Base-by-base conservation (phyloP, 2,888 invertebrate species). In the Clanis bilineata region DNA sequence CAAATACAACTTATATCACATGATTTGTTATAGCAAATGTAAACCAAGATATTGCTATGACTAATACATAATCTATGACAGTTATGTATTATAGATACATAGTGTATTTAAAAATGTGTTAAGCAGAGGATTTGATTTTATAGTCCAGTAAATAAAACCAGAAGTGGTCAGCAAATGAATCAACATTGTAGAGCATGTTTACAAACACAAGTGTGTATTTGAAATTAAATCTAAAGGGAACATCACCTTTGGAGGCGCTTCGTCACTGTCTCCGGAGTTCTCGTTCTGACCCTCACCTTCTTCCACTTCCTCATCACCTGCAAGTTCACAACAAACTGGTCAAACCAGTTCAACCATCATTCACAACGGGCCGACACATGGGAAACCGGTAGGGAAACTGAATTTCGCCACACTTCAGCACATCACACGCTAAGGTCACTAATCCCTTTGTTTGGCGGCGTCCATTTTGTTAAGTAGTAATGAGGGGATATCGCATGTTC, bases 381-480 rank as follows among this genome's bases (percentile, higher is more conserved):
- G 73, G 74, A 78, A 80, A 77, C 70, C 70, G 64, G 73, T 71
- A 69, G 72, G 72, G 74, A 78, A 69, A 71, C 68, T 70, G 66
- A 68, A 78, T 78, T 82, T 78, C 70, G 67, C 70, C 70, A 74
- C 74, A 81, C 76, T 77, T 77, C 76, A 74, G 75, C 79, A 78
- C 81, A 89, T 90, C 91, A 92, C 86, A 88, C 86, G 86, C 88
- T 87, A 90, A 90, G 88, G 88, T 92, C 94, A 94, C 94, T 94
- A 94, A 94, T 94, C 93, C 94, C 94, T 94, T 94, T 95, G 94
- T 95, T 94, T 94, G 94, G 94, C 93, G 94, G 94, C 95, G 94
- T 94, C 95, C 95, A 95, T 95, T 95, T 95, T 95, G 95, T 95
- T 94, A 94, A 94, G 94, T 94, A 90, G 89, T 92, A 92, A 92